Percentiles rank a stretch among this genome's conserved stretches.
Evolutionary conservation across 37 sponge, comb jelly and placozoan species (phyloP).

Genomic region (Amphimedon queenslandica): DNA sequence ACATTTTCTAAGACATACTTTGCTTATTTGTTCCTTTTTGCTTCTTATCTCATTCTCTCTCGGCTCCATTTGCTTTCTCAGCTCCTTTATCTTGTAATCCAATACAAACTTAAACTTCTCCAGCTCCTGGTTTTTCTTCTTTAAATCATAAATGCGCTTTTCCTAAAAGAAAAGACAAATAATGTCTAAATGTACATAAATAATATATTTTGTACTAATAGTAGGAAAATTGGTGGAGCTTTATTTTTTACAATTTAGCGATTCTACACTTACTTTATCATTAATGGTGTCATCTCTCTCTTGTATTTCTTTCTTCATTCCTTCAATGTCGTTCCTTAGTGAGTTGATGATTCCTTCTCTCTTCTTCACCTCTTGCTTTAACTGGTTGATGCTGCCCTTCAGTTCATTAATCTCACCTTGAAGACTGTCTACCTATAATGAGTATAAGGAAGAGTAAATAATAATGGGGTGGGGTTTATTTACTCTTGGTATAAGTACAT

Average conservation of each 20-base stretch:
- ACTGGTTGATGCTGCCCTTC: slow-evolving; percentile 74
- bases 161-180: slow-evolving; percentile 39
- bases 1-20: too few relatives aligned
- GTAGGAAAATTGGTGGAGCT: too few relatives aligned
- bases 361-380: slow-evolving; percentile 83
- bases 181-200: too few relatives aligned
- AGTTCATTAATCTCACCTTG: slow-evolving; percentile 79
- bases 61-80: slow-evolving; percentile 95
- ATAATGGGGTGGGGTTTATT: too few relatives aligned
- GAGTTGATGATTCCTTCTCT: slow-evolving; percentile 82
- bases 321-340: slow-evolving; percentile 90
- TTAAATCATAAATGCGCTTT: slow-evolving; percentile 95
- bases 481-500: slow-evolving; percentile 3
- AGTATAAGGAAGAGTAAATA: too few relatives aligned
- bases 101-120: slow-evolving; percentile 99
- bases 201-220: too few relatives aligned
- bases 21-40: slow-evolving; percentile 92
- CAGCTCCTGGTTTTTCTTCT: slow-evolving; percentile 99
- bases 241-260: too few relatives aligned
- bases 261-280: slow-evolving; percentile 56
- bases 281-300: slow-evolving; percentile 98
- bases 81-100: slow-evolving; percentile 99
- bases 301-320: slow-evolving; percentile 95
- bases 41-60: slow-evolving; percentile 91
- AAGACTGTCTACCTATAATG: slow-evolving; percentile 67